Evolutionary conservation across 2,888 invertebrate species (phyloP).

Genomic region (Nymphalis polychloros): DNA sequence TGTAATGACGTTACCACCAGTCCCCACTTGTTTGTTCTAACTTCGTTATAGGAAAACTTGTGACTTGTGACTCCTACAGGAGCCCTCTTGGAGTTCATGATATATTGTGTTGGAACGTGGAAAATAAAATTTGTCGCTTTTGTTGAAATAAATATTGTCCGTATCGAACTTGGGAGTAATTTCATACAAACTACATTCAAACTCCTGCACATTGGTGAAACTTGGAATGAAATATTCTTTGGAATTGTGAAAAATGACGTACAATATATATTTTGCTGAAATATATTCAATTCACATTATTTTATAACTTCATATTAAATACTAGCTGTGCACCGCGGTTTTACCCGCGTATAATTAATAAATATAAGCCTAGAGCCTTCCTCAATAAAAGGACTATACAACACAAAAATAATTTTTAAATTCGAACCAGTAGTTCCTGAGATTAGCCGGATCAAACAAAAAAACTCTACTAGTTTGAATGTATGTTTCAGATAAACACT

Average conservation of each 20-base stretch:
- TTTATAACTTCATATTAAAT: too few species aligned
- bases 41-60: slow-evolving; percentile 58
- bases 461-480: too few species aligned
- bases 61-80: slow-evolving; percentile 43
- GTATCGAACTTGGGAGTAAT: slow-evolving; percentile 8
- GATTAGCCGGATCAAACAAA: too few species aligned
- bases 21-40: slow-evolving; percentile 58
- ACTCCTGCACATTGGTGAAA: neutral
- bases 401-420: too few species aligned
- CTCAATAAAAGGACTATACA: too few species aligned
- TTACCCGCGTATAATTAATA: too few species aligned
- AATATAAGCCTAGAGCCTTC: too few species aligned
- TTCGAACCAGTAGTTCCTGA: too few species aligned
- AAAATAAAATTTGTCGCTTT: slow-evolving; percentile 15
- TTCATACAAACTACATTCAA: slow-evolving; percentile 3
- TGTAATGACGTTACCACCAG: slow-evolving; percentile 53
- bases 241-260: slow-evolving; percentile 1
- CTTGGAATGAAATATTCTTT: slow-evolving; percentile 2
- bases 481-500: too few species aligned
- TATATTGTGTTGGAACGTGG: slow-evolving; percentile 21
- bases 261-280: neutral
- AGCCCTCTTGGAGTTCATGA: slow-evolving; percentile 15
- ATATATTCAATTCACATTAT: neutral
- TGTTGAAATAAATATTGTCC: slow-evolving; percentile 20
- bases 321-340: too few species aligned